Evolutionary conservation across 2,888 invertebrate genomes (phyloP), one percentile per base, ranked within the genome.

Genomic region (Coelopa pilipes): DNA sequence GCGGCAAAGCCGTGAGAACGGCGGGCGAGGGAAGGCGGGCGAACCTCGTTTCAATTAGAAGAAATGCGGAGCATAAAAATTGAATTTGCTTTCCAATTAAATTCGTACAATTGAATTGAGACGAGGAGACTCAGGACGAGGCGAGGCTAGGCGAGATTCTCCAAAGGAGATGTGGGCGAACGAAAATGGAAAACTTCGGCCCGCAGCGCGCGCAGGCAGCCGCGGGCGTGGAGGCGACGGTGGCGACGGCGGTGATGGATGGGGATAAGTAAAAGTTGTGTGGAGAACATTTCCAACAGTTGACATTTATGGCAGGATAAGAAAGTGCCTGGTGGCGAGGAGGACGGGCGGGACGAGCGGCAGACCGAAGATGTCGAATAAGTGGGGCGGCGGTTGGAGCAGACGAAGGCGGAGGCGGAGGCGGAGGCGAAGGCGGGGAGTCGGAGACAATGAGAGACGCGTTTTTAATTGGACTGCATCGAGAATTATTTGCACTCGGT

Each of bases 41-140:
- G 34, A 62, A 62, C 45, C 34, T 62, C 62, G 24, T 62, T 62
- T 62, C 62, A 62, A 34, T 59, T 62, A 34, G 45, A 34, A 62
- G 34, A n/a, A 34, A 19, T 62, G 45, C 21, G 34, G 34, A 21
- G 57, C n/a, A 45, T 34, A 62, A 62, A 62, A 62, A 34, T 62
- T 45, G 13, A 34, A 62, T 69, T 69, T 69, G 46, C 45, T 45
- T 57, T 69, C 57, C 69, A 69, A 57, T 69, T 69, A 55, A 69
- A 69, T 69, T 69, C 34, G 19, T 13, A 55, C 55, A 69, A 69
- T 57, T 69, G 55, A 69, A 57, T 57, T 55, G 69, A 69, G 57
- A 34, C 9, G 45, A 24, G 34, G 7, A 34, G 34, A 34, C 4
- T 34, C 34, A 4, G 34, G 7, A 34, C 34, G 34, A 34, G 34